These are phyloP conservation scores for Drosophila setifemur DNA, from an alignment of 1,140 invertebrate species.

Conservation along the genomic window DNA sequence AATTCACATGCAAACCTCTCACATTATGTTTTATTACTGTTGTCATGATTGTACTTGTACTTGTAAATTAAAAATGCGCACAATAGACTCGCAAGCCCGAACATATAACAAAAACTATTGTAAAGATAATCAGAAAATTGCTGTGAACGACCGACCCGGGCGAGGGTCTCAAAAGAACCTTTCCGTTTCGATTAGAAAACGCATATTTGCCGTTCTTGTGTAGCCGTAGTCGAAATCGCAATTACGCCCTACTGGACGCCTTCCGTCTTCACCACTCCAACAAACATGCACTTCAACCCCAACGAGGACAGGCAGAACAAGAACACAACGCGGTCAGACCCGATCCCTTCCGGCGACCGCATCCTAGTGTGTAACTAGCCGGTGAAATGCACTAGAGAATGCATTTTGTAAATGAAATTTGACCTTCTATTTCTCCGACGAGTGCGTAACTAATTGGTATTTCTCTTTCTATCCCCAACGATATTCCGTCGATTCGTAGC, in stretches of 20 bases:
- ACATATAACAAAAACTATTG: slow-evolving; percentile 42
- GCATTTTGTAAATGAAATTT: slow-evolving; percentile 81
- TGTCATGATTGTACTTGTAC: slow-evolving; percentile 66
- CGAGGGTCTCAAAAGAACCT: slow-evolving; percentile 30
- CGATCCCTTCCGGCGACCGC: slow-evolving; percentile 53
- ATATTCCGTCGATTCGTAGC: slow-evolving; percentile 83
- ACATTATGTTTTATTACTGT: slow-evolving; percentile 78
- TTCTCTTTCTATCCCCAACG: slow-evolving; percentile 38
- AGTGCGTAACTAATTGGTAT: slow-evolving; percentile 42
- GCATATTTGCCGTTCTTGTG: slow-evolving; percentile 43
- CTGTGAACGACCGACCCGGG: slow-evolving; percentile 24
- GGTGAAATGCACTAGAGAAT: slow-evolving; percentile 74
- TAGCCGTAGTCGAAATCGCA: slow-evolving; percentile 39
- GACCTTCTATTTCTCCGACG: slow-evolving; percentile 46
- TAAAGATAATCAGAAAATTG: slow-evolving; percentile 55
- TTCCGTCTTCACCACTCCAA: slow-evolving; percentile 49
- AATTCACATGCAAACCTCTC: slow-evolving; percentile 78
- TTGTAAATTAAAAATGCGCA: slow-evolving; percentile 43
- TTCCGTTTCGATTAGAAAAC: slow-evolving; percentile 32
- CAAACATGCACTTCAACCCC: slow-evolving; percentile 46
- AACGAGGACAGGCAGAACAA: slow-evolving; percentile 49
- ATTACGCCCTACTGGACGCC: slow-evolving; percentile 40
- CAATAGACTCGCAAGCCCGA: slow-evolving; percentile 15
- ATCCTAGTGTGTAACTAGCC: slow-evolving; percentile 66
- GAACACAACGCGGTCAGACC: slow-evolving; percentile 39